Evolutionary conservation across 2,888 invertebrate genomes (phyloP), one percentile per base, ranked within the genome.

Genomic region (Athalia circularis): DNA sequence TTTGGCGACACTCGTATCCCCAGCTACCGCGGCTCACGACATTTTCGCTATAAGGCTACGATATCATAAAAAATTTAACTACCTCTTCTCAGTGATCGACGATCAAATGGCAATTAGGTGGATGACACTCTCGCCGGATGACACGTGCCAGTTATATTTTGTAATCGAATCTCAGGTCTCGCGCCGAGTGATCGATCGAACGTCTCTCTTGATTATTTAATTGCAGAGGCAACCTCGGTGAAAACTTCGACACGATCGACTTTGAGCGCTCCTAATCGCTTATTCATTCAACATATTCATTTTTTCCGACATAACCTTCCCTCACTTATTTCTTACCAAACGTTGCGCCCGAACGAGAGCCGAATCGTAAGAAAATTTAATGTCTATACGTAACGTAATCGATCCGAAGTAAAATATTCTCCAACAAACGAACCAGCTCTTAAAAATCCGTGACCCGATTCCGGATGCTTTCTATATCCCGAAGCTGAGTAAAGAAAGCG

Each of bases 131-230:
- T 45, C 47, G n/a, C n/a, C 47, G 57, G 43, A 54, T n/a, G 57
- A 70, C 70, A 45, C 70, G 70, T 29, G 29, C 57, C 45, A 6
- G 13, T 13, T 13, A 47, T 13, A 72, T 59, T 59, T 9, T 29
- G 4, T 48, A 15, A 65, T 65, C 15, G 48, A 48, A 48, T 65
- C 47, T 13, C 48, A 9, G n/a, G 48, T 6, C 29, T 29, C 45
- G n/a, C 47, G 5, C 4, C 6, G 57, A 45, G 43, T 70, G 70
- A 70, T 70, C 50, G 70, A 70, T 70, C 15, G 7, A 13, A 7
- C 11, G 0, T 68, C n/a, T 68, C 29, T 2, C 29, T 68, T 45
- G 52, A 70, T n/a, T 11, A 70, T 54, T 70, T 48, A 68, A 68
- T 68, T 68, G 52, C 15, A 62, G 9, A 7, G 11, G 11, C 9